Conservation (phyloP, 1,140 invertebrate genomes). For the Orchesella cincta region DNA sequence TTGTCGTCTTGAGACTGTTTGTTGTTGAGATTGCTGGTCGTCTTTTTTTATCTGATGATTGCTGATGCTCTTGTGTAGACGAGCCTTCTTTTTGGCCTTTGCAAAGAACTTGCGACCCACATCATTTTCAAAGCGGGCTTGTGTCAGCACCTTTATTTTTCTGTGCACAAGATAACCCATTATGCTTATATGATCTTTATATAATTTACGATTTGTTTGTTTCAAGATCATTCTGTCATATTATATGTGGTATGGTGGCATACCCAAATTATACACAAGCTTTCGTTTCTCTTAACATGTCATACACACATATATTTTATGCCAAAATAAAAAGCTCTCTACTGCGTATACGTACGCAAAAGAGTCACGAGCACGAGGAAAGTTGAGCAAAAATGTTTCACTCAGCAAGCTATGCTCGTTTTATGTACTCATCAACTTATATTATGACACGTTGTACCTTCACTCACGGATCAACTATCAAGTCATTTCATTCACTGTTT, state of each 20-base stretch:
- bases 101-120: conserved; percentile 39
- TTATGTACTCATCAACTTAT: too few species aligned
- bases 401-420: too few species aligned
- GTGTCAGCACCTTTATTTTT: conserved; percentile 22
- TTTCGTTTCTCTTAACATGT: neutral
- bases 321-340: neutral
- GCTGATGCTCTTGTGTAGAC: conserved; percentile 4
- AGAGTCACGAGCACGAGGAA: neutral
- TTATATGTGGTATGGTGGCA: neutral
- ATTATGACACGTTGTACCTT: too few species aligned
- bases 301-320: neutral
- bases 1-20: conserved; percentile 18
- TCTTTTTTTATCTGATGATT: neutral
- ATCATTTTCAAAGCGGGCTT: conserved; percentile 36
- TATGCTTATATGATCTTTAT: neutral
- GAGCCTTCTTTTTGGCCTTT: conserved; percentile 37
- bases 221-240: too few species aligned
- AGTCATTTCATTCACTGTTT: too few species aligned
- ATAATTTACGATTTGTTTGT: too few species aligned
- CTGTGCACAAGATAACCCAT: conserved; percentile 17
- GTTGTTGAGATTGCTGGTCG: neutral
- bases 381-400: too few species aligned
- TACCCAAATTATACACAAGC: neutral
- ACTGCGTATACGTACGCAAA: neutral
- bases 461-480: too few species aligned